Conservation (phyloP, 2,113 vertebrate species). For the Bufo gargarizans region DNA sequence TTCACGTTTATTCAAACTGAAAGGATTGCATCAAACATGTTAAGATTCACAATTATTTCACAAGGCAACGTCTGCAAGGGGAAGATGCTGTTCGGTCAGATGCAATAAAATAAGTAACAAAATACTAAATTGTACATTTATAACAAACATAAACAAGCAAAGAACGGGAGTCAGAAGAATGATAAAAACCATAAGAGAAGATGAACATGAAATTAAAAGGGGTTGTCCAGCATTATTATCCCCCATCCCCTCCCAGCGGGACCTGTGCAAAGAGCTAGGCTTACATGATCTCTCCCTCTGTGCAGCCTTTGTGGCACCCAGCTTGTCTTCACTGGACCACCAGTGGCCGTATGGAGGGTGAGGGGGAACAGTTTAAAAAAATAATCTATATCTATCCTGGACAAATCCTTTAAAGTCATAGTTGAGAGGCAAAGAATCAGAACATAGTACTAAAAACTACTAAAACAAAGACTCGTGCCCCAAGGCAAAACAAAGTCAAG, state of each 20-base stretch:
- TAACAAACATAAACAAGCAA: neutral
- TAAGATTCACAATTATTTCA: constrained; percentile 27
- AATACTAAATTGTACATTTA: neutral
- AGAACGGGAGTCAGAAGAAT: too few relatives aligned
- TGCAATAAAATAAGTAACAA: neutral
- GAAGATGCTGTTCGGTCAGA: neutral
- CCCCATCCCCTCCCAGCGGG: too few relatives aligned
- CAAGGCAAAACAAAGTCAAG: neutral
- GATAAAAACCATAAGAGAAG: neutral
- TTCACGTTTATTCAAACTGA: neutral
- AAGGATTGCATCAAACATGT: neutral
- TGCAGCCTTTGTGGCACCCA: too few relatives aligned
- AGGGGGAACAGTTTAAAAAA: too few relatives aligned
- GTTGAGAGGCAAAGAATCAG: neutral
- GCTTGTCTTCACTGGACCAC: too few relatives aligned
- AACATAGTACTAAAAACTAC: too few relatives aligned
- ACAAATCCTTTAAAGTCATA: neutral
- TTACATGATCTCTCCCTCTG: too few relatives aligned
- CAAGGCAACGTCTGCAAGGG: constrained; percentile 23
- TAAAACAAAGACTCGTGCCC: too few relatives aligned
- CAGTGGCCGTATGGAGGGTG: too few relatives aligned
- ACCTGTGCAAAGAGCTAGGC: too few relatives aligned
- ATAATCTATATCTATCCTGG: too few relatives aligned
- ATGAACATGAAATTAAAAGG: neutral
- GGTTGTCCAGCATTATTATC: too few relatives aligned